These are phyloP conservation scores for Sigmodon hispidus DNA, from an alignment of 2,113 vertebrate genomes.

Conservation along the genomic window DNA sequence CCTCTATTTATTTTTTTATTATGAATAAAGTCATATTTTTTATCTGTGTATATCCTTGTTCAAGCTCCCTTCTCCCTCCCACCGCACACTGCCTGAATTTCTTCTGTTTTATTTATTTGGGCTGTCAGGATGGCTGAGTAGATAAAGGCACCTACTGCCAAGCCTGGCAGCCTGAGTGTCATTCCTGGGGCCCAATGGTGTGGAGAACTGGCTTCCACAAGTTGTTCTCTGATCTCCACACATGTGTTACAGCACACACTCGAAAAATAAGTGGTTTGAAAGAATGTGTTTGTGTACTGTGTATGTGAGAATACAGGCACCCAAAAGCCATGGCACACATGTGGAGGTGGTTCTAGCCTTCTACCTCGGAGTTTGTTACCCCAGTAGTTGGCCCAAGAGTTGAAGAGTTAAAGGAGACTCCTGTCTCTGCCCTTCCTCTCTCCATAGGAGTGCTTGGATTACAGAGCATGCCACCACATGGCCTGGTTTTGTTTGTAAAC, in stretches of 20 bases:
- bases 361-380: not conserved
- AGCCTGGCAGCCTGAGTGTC: not conserved
- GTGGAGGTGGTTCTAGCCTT: not conserved
- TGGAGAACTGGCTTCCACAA: not conserved
- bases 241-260: not conserved
- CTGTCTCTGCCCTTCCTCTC: not conserved
- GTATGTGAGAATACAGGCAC: not conserved
- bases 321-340: not conserved
- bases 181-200: not conserved
- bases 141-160: not conserved
- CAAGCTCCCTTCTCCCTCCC: too few species aligned
- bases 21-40: too few species aligned
- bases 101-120: not conserved
- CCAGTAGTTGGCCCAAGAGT: not conserved
- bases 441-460: not conserved
- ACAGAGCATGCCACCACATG: not conserved
- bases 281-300: not conserved
- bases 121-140: not conserved
- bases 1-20: too few species aligned
- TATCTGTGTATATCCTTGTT: too few species aligned
- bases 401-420: not conserved
- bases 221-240: not conserved
- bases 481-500: not conserved
- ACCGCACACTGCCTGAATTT: not conserved
- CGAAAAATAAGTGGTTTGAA: not conserved